A percentile compares a stretch with the other conserved stretches of the same genome.
Evolutionary conservation across 2,888 invertebrate species (phyloP).

Genomic region (Aspidiotus destructor): DNA sequence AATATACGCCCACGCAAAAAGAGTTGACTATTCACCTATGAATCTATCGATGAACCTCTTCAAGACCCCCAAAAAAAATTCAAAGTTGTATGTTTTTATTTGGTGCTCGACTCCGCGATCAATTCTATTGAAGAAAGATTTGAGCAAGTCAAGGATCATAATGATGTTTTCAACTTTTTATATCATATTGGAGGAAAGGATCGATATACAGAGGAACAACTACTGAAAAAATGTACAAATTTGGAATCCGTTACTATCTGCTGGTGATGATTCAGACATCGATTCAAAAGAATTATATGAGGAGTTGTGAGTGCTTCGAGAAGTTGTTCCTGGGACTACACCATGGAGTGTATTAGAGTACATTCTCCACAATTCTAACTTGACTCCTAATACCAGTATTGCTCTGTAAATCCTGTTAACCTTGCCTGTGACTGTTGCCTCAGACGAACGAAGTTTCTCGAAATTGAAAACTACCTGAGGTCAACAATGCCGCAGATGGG

Average conservation of each 20-base stretch:
- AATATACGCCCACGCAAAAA: background rate
- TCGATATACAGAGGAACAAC: too few species aligned
- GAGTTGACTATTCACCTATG: conserved; percentile 15
- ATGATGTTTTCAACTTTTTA: too few species aligned
- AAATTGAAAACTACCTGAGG: conserved; percentile 33
- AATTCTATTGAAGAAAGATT: too few species aligned
- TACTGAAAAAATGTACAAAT: conserved; percentile 12
- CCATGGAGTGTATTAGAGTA: too few species aligned
- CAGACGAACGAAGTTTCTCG: conserved; percentile 33
- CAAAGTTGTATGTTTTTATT: conserved; percentile 20
- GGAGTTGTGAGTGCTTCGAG: conserved; percentile 16
- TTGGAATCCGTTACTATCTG: conserved; percentile 7
- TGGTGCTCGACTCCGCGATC: too few species aligned
- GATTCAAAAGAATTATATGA: too few species aligned
- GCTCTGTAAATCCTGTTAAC: conserved; percentile 32
- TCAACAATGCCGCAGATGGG: too few species aligned
- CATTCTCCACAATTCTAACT: background rate
- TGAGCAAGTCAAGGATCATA: too few species aligned
- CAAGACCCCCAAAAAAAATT: conserved; percentile 11
- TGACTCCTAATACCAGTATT: conserved; percentile 32
- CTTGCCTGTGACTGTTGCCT: conserved; percentile 26
- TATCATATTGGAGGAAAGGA: too few species aligned
- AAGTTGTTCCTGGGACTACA: conserved; percentile 1
- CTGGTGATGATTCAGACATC: conserved; percentile 12
- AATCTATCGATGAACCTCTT: conserved; percentile 20